Percentiles rank a stretch among this genome's conserved stretches.
Evolutionary conservation across 2,888 invertebrate species (phyloP).

Genomic region (Caenorhabditis parvicauda): DNA sequence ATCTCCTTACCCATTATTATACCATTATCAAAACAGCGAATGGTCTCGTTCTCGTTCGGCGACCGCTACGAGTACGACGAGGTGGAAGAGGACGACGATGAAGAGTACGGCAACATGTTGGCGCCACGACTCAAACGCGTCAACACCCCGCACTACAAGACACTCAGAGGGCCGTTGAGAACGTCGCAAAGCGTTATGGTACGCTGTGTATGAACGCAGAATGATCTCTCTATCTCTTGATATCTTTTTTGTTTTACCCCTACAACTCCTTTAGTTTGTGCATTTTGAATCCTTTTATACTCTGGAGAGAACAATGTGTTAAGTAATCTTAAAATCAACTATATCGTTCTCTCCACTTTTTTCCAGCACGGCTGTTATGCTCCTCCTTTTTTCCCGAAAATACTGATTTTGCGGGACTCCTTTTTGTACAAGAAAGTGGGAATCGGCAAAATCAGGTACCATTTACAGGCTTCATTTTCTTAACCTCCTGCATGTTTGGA

Average conservation of each 20-base stretch:
- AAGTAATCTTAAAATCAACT: no score
- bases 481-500: conserved; percentile 25
- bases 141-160: conserved; percentile 99
- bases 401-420: conserved; percentile 15
- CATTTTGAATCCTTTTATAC: no score
- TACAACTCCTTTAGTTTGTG: no score
- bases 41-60: not conserved
- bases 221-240: no score
- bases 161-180: conserved; percentile 76
- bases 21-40: not conserved
- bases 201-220: no score
- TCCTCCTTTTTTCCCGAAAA: no score
- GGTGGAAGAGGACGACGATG: conserved; percentile 12
- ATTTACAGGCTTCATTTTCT: conserved; percentile 26
- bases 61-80: conserved; percentile 8
- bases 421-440: conserved; percentile 15
- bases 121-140: conserved; percentile 73
- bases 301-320: no score
- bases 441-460: conserved; percentile 1
- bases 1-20: no score
- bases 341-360: conserved; percentile 6
- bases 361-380: not conserved
- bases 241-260: no score
- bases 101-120: conserved; percentile 3
- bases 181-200: conserved; percentile 22